Base-by-base conservation (phyloP, 2,797 vertebrate species). In the Ibycter americanus region DNA sequence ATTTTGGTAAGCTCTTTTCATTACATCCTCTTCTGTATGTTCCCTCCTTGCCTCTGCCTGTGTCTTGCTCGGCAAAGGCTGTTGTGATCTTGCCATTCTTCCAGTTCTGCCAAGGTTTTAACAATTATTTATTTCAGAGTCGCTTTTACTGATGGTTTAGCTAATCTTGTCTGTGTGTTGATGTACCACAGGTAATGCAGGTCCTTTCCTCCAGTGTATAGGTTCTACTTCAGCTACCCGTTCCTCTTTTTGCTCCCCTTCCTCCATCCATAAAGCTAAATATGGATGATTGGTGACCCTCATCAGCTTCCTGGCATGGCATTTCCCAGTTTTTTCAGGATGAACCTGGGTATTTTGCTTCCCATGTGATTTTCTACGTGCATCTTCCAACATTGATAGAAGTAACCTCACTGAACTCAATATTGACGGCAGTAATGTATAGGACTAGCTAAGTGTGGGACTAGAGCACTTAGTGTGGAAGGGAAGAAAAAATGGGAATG, bases 141-240 rank as follows among this genome's bases (percentile, higher is more conserved):
- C 8, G 3, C 46, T 91, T 83, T 90, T 42, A 38, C 29, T 51
- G 40, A 20, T 58, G 34, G 4, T 29, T 90, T 87, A 78, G 4
- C 58, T 93, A 51, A 6, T 91, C 66, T n/a, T 59, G 9, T 42
- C 70, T 21, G 0, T 47, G 12, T 46, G 31, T 63, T 78, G 27
- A 36, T 15, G 13, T 59, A 26, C 63, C 25, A 26, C 0, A 1
- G 72, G 62, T n/a, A 47, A 21, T 44, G 6, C 1, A 1, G 17
- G 19, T 61, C 22, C 46, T 83, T 88, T 86, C 54, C 19, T 16
- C 7, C 17, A 9, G 1, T 58, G 19, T 8, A 0, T 12, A 32
- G 16, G 13, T 40, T 6, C 1, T 55, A 66, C 29, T 85, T 68
- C 65, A 51, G 13, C 16, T 56, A 1, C 47, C 4, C 6, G 19